A percentile compares a stretch with the other conserved stretches of the same genome.
These are phyloP conservation scores for Drosophila persimilis DNA, from an alignment of 1,140 invertebrate species.

Conservation along the genomic window DNA sequence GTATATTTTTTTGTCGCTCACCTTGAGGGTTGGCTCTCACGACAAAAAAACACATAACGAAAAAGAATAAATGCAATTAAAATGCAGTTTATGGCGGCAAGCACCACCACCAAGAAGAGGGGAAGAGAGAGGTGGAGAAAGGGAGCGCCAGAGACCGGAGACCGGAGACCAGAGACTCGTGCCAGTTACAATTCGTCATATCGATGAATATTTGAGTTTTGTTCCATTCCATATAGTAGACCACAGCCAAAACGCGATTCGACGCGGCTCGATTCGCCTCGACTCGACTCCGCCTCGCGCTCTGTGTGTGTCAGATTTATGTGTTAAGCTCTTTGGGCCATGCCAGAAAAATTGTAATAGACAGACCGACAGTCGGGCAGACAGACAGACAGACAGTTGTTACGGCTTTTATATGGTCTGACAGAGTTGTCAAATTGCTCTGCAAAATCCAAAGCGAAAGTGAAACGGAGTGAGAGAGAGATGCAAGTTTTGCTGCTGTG, in stretches of 20 bases:
- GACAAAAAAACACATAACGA: slow-evolving; percentile 27
- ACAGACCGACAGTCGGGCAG: slow-evolving; percentile 12
- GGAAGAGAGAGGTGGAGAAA: slow-evolving; percentile 8
- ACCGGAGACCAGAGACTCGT: slow-evolving; percentile 15
- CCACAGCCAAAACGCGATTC: slow-evolving; percentile 1
- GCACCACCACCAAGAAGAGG: slow-evolving; percentile 12
- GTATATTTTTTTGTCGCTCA: slow-evolving; percentile 26
- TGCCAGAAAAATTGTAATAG: slow-evolving; percentile 43
- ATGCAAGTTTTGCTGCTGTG: not conserved
- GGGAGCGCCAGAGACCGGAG: slow-evolving; percentile 3
- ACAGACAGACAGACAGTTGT: slow-evolving; percentile 10
- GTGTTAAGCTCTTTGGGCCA: slow-evolving; percentile 49
- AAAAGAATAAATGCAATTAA: slow-evolving; percentile 73
- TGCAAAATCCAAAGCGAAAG: slow-evolving; percentile 29
- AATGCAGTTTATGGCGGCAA: slow-evolving; percentile 57
- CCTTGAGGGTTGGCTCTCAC: slow-evolving; percentile 51
- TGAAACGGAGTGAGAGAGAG: slow-evolving; percentile 3
- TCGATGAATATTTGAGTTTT: slow-evolving; percentile 19
- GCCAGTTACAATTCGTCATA: slow-evolving; percentile 61
- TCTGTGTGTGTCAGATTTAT: slow-evolving; percentile 65
- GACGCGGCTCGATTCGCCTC: not conserved
- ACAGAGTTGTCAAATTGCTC: slow-evolving; percentile 58
- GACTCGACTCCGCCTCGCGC: not conserved
- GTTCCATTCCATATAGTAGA: slow-evolving; percentile 1
- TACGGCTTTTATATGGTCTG: slow-evolving; percentile 34